A percentile compares a stretch with the other conserved stretches of the same genome.
Evolutionary conservation across 2,113 vertebrate genomes (phyloP).

Genomic region (Mus spicilegus): DNA sequence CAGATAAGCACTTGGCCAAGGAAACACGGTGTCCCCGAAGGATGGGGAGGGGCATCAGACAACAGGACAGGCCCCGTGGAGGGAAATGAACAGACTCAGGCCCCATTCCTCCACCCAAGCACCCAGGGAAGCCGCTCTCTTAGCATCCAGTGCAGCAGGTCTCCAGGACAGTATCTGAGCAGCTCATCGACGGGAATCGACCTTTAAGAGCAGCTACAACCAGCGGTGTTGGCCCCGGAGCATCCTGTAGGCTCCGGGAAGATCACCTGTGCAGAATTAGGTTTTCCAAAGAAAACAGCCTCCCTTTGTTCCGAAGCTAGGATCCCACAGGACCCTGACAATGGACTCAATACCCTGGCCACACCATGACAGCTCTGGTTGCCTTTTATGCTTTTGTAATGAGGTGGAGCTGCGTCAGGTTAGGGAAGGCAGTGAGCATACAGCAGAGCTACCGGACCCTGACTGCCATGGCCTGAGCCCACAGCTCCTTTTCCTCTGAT

Average conservation of each 20-base stretch:
- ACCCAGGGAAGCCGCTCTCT: neutral
- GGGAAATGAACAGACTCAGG: neutral
- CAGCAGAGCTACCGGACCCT: fast-evolving
- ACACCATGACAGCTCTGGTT: neutral
- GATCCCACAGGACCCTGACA: no score
- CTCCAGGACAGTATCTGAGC: fast-evolving
- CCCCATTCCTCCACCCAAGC: fast-evolving
- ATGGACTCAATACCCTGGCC: no score
- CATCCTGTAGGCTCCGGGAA: neutral
- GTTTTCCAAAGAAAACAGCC: neutral
- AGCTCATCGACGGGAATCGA: neutral
- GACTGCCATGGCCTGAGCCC: neutral
- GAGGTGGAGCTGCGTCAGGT: neutral
- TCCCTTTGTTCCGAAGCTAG: neutral
- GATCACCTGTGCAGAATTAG: neutral
- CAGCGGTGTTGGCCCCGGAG: no score
- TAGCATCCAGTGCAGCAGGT: no score
- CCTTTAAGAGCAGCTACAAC: fast-evolving
- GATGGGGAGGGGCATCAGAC: fast-evolving
- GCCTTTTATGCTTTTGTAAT: no score
- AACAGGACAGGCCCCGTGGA: neutral
- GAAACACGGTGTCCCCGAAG: neutral
- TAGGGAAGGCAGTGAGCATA: no score
- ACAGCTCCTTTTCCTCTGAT: neutral
- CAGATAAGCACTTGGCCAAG: neutral